Conservation (phyloP, 2,888 invertebrate genomes). For the Phengaris alcon region DNA sequence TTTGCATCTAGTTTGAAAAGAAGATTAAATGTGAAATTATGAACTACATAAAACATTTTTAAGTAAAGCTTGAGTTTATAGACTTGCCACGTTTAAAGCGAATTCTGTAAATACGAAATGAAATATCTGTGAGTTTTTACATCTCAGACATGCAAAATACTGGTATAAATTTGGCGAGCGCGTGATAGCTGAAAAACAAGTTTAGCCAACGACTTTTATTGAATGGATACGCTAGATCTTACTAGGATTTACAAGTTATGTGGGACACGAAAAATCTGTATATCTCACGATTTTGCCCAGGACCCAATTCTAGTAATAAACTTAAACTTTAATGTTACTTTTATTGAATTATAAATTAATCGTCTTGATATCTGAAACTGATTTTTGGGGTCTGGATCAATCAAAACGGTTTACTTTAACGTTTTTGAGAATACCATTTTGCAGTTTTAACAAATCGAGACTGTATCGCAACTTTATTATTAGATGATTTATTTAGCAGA, state of each 20-base stretch:
- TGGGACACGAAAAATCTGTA: no score
- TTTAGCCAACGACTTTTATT: conserved; percentile 32
- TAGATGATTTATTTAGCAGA: no score
- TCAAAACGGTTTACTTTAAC: no score
- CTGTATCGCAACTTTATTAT: no score
- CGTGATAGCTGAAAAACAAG: conserved; percentile 50
- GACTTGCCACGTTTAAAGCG: not conserved
- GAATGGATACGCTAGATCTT: not conserved
- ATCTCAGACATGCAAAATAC: conserved; percentile 43
- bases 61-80: not conserved
- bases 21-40: not conserved
- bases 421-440: no score
- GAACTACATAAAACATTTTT: conserved; percentile 2
- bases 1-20: not conserved
- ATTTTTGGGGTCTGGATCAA: no score
- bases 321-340: no score
- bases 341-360: no score
- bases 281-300: no score
- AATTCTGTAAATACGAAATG: conserved; percentile 28
- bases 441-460: no score
- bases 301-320: no score
- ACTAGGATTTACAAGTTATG: not conserved
- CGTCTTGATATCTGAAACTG: no score
- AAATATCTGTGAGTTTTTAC: conserved; percentile 15
- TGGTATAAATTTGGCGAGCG: conserved; percentile 38